Evolutionary conservation across 2,113 vertebrate species (phyloP).

Genomic region (Poeciliopsis turrubarensis): DNA sequence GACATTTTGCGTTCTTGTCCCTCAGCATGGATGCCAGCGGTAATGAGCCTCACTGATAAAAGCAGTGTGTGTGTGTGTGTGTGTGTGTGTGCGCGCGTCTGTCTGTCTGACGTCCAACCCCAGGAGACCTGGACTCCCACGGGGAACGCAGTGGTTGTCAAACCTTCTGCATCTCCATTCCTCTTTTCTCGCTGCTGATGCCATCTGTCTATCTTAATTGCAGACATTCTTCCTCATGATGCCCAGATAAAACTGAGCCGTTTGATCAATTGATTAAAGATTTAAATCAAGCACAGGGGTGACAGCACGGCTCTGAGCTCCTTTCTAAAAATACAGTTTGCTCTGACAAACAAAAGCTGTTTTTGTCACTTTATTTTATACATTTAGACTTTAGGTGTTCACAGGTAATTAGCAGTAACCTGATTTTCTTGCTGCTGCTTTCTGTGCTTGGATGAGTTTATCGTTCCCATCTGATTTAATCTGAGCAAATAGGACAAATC

Average conservation of each 20-base stretch:
- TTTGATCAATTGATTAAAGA: constrained; percentile 72
- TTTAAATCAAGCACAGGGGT: constrained; percentile 62
- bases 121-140: constrained; percentile 38
- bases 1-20: constrained; percentile 64
- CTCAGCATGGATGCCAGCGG: constrained; percentile 56
- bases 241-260: constrained; percentile 55
- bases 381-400: not conserved
- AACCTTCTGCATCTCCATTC: constrained; percentile 40
- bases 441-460: constrained; percentile 31
- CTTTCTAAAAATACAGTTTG: constrained; percentile 53
- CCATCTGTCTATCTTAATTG: constrained; percentile 75
- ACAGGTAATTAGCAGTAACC: not conserved
- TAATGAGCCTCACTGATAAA: constrained; percentile 72
- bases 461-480: constrained; percentile 23
- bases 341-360: constrained; percentile 1
- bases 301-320: constrained; percentile 38
- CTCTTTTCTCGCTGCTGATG: constrained; percentile 29
- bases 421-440: not conserved
- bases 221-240: constrained; percentile 56
- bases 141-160: constrained; percentile 46
- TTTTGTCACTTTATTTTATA: constrained; percentile 11
- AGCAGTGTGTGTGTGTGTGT: not conserved
- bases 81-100: not conserved
- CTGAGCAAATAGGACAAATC: constrained; percentile 33
- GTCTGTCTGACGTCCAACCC: constrained; percentile 32